phyloP scores from a whole-genome alignment of 30 jellyfish, hydroid and myxozoan species.

The Hydra vulgaris region DNA sequence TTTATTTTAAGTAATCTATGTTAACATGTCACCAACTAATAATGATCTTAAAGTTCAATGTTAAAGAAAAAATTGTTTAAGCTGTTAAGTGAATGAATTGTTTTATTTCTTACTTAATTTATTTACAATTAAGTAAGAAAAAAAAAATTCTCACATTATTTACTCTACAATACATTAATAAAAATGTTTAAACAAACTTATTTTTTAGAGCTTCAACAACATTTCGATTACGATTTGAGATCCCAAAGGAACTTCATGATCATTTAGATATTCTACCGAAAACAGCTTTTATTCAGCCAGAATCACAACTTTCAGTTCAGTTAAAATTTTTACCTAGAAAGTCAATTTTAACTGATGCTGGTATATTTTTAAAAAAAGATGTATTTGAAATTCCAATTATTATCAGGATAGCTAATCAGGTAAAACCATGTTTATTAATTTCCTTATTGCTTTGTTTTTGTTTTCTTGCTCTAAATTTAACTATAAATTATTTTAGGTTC shows the following conservation, averaged over 20 bases:
- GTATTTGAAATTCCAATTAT: constrained; percentile 59
- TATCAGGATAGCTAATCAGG: constrained; percentile 97
- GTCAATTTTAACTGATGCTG: constrained; percentile 49
- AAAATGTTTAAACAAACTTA: background rate
- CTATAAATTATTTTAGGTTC: constrained; percentile 38
- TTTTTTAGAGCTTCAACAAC: constrained; percentile 87
- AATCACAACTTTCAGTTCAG: constrained; percentile 93
- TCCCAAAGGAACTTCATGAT: constrained; percentile 74
- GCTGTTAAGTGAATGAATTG: no score
- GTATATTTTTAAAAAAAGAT: constrained; percentile 25
- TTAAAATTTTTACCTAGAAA: constrained; percentile 81
- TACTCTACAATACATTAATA: no score
- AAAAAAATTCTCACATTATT: background rate
- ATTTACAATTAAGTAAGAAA: background rate
- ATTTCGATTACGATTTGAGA: constrained; percentile 69
- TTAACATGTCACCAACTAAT: no score
- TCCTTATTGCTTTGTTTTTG: no score
- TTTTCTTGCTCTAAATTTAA: no score
- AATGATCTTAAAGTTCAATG: no score
- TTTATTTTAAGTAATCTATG: no score
- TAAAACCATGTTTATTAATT: constrained; percentile 4
- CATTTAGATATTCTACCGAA: constrained; percentile 78
- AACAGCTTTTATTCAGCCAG: constrained; percentile 94
- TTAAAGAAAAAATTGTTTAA: no score
- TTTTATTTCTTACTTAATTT: no score